These are phyloP conservation scores for Etheostoma spectabile DNA, from an alignment of 2,113 vertebrate genomes.

Conservation along the genomic window DNA sequence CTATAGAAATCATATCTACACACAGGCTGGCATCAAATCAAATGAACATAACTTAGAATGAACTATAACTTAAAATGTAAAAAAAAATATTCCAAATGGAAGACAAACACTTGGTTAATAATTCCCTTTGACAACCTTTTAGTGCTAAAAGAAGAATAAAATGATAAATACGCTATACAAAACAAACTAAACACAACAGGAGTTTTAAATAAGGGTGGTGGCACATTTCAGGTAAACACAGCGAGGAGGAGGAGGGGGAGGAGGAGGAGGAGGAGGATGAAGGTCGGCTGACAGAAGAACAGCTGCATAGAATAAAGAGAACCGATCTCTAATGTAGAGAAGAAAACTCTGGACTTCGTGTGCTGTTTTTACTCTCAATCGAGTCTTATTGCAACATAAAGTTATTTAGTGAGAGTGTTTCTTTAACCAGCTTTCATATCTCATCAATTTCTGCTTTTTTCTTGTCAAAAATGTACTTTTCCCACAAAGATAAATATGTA, in stretches of 20 bases:
- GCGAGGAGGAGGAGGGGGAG: not conserved
- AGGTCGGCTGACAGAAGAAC: conserved; percentile 30
- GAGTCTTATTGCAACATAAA: not conserved
- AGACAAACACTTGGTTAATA: conserved; percentile 29
- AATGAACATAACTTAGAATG: not conserved
- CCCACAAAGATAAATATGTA: not conserved
- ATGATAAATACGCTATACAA: not conserved
- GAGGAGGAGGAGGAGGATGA: conserved; percentile 2
- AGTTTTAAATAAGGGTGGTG: conserved; percentile 22
- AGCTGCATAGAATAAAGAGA: conserved; percentile 62
- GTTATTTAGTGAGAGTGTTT: not conserved
- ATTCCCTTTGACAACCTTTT: conserved; percentile 42
- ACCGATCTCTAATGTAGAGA: conserved; percentile 74
- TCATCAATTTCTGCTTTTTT: not conserved
- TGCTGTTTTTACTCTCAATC: not conserved
- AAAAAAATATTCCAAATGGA: not conserved
- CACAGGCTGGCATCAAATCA: too few species aligned
- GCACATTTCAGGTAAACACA: conserved; percentile 33
- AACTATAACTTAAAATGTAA: conserved; percentile 20
- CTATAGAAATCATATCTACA: conserved; percentile 12
- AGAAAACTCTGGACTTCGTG: not conserved
- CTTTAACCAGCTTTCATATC: not conserved
- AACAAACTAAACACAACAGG: conserved; percentile 1
- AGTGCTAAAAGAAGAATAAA: conserved; percentile 13
- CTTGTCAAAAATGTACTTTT: not conserved